Evolutionary conservation across 2,113 vertebrate species (phyloP), one percentile per base, ranked within the genome.

Genomic region (Chaenogobius annularis): DNA sequence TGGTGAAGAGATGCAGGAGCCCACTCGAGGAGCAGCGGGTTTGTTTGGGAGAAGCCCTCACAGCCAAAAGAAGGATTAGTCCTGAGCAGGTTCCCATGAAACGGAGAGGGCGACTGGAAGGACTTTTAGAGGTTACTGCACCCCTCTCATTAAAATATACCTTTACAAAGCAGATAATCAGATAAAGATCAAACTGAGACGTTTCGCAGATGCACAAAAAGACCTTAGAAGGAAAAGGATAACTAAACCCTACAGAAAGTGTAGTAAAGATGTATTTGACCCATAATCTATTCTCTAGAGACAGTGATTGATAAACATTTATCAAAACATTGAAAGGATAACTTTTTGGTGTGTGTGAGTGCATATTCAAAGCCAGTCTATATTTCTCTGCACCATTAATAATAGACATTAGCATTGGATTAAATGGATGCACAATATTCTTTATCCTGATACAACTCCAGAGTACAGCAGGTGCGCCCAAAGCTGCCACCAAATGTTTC

Each of bases 41-140:
- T 93, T 93, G 90, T 91, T 92, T 91, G 85, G 89, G 55, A 89
- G 88, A 89, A 89, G 82, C 84, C 85, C 77, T 81, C 81, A 56
- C 55, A 82, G 84, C 88, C 88, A 91, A 90, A 88, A 86, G 80
- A 73, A 69, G 90, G 90, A 91, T 91, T 91, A 92, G 83, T 72
- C 59, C 64, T 55, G 22, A 71, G 56, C 90, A 77, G 88, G 88
- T 92, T 92, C 91, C 89, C 92, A 92, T 91, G 89, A 78, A 92
- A 84, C 74, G 69, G 70, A 55, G 23, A 59, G 56, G 43, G 75
- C 63, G 77, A 58, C 66, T 70, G 69, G 64, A 82, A 75, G 79
- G 86, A 80, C 72, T 87, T 75, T 77, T 31, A 62, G 84, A 83
- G 85, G 85, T 81, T 20, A 58, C 55, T 35, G 35, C 35, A 35